Conservation (phyloP, 1,140 invertebrate genomes). For the Neotoxoptera formosana region DNA sequence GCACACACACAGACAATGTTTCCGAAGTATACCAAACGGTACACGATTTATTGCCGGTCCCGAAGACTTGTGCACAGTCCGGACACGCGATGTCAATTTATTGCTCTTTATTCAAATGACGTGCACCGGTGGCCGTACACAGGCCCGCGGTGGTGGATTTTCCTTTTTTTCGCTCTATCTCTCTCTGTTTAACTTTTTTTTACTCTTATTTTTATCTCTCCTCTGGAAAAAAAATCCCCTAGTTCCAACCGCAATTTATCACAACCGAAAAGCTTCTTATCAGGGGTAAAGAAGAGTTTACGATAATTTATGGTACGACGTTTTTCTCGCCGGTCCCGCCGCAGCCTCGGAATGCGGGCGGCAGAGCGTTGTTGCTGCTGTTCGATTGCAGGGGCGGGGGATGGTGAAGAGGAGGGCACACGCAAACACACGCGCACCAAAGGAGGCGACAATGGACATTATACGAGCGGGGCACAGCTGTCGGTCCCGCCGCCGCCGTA, state of each 20-base stretch:
- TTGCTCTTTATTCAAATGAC: conserved; percentile 58
- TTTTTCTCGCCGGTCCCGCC: conserved; percentile 5
- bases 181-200: not conserved
- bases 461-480: conserved; percentile 23
- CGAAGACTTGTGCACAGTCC: conserved; percentile 42
- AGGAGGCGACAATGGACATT: conserved; percentile 48
- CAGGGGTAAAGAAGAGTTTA: conserved; percentile 39
- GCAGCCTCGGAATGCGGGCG: conserved; percentile 23
- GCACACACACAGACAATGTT: not conserved
- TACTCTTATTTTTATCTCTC: conserved; percentile 48
- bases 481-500: not conserved
- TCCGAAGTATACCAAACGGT: not conserved
- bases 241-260: conserved; percentile 55
- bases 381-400: not conserved
- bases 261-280: conserved; percentile 57
- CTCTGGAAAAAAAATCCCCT: conserved; percentile 48
- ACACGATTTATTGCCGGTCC: conserved; percentile 39
- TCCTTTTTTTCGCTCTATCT: not conserved
- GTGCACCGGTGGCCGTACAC: not conserved
- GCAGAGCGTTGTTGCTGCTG: conserved; percentile 3
- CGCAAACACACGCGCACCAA: not conserved
- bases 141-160: not conserved
- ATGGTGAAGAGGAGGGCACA: not conserved
- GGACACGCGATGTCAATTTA: conserved; percentile 58
- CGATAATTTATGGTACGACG: conserved; percentile 51